Conservation (phyloP, 2,888 invertebrate species). For the Ectemnius cavifrons region DNA sequence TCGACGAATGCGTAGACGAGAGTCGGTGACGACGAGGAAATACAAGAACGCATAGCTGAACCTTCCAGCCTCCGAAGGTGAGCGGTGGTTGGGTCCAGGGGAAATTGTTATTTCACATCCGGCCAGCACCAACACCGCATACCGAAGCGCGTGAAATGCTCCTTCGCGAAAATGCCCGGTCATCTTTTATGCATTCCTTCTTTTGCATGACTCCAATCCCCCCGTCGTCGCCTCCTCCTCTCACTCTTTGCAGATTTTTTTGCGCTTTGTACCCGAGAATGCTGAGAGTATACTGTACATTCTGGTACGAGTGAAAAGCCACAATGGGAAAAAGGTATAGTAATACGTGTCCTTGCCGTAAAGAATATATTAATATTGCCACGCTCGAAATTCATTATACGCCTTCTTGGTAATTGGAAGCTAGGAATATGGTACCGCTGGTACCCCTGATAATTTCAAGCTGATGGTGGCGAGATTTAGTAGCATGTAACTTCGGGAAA, state of each 20-base stretch:
- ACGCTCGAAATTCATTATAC: too few relatives aligned
- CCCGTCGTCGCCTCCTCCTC: not conserved
- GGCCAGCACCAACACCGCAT: constrained; percentile 47
- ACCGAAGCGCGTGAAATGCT: constrained; percentile 60
- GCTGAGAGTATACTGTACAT: constrained; percentile 20
- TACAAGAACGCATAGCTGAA: constrained; percentile 18
- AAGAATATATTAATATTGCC: too few relatives aligned
- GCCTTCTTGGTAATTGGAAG: too few relatives aligned
- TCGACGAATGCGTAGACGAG: constrained; percentile 9
- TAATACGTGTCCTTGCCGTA: constrained; percentile 48
- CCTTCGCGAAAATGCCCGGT: constrained; percentile 60
- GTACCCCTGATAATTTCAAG: not conserved
- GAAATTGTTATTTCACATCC: constrained; percentile 67
- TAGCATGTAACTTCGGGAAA: not conserved
- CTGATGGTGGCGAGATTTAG: not conserved
- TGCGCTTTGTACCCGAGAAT: constrained; percentile 17
- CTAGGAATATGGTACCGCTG: too few relatives aligned
- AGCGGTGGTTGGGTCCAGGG: constrained; percentile 11
- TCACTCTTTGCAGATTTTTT: not conserved
- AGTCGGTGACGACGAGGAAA: constrained; percentile 5
- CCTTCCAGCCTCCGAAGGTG: too few relatives aligned
- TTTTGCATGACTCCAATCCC: constrained; percentile 33
- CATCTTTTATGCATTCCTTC: constrained; percentile 58
- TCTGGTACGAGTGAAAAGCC: too few relatives aligned
- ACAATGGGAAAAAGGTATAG: constrained; percentile 37